phyloP scores from a whole-genome alignment of 1,140 invertebrate species.

The Aethina tumida region DNA sequence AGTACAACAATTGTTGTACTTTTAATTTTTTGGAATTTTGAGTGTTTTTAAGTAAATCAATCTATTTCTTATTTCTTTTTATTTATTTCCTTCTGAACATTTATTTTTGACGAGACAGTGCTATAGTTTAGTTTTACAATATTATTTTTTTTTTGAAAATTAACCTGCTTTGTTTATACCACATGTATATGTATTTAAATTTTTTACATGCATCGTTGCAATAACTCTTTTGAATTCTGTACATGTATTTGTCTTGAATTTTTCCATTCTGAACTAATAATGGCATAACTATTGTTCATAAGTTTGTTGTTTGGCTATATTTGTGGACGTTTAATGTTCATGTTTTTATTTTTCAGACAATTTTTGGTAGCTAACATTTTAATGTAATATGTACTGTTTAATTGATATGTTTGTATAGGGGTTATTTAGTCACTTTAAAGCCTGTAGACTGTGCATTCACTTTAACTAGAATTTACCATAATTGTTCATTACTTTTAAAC shows the following conservation, averaged over 20 bases:
- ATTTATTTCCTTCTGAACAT: slow-evolving; percentile 4
- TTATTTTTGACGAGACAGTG: slow-evolving; percentile 11
- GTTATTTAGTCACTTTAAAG: slow-evolving; percentile 24
- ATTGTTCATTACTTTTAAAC: too few relatives aligned
- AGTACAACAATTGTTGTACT: too few relatives aligned
- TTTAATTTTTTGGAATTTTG: too few relatives aligned
- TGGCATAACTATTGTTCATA: slow-evolving; percentile 12
- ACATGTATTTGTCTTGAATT: slow-evolving; percentile 19
- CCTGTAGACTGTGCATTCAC: slow-evolving; percentile 23
- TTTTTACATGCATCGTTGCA: slow-evolving; percentile 12
- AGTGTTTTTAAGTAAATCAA: neutral
- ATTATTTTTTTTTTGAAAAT: slow-evolving; percentile 8
- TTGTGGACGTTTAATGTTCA: slow-evolving; percentile 13
- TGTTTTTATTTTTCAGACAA: slow-evolving; percentile 15
- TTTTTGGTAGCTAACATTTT: slow-evolving; percentile 21
- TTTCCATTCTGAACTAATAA: slow-evolving; percentile 16
- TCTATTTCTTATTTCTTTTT: slow-evolving; percentile 3
- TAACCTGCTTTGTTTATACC: slow-evolving; percentile 8
- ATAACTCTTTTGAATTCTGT: slow-evolving; percentile 17
- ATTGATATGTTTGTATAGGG: slow-evolving; percentile 15
- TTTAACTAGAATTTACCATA: neutral
- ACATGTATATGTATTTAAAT: slow-evolving; percentile 9
- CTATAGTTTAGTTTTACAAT: slow-evolving; percentile 8
- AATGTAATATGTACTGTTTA: slow-evolving; percentile 14
- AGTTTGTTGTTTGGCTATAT: slow-evolving; percentile 21